phyloP scores from a whole-genome alignment of 92 coral and sea anemone genomes.

The Pocillopora grandis region DNA sequence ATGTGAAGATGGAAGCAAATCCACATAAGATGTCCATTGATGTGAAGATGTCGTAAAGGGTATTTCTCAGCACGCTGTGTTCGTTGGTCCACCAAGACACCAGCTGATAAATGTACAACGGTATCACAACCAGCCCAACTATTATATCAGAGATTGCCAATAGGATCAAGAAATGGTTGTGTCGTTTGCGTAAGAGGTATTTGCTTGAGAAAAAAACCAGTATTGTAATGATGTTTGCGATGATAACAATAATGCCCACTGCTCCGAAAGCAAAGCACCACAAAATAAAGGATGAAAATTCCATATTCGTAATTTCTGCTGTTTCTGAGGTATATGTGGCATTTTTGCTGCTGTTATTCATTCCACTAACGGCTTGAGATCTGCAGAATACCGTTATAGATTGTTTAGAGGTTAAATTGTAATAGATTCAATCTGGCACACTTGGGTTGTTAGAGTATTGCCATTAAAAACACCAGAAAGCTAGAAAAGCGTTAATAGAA shows the following conservation, averaged over 20 bases:
- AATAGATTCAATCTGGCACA: background rate
- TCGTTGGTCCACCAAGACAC: slow-evolving; percentile 38
- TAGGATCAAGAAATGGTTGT: slow-evolving; percentile 55
- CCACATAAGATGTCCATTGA: slow-evolving; percentile 51
- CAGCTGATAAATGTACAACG: slow-evolving; percentile 51
- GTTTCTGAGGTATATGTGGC: background rate
- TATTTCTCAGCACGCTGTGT: slow-evolving; percentile 1
- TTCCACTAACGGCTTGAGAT: background rate
- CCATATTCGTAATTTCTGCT: background rate
- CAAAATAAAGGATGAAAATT: slow-evolving; percentile 5
- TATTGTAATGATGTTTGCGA: slow-evolving; percentile 41
- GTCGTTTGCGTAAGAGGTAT: slow-evolving; percentile 50
- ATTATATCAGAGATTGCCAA: slow-evolving; percentile 59
- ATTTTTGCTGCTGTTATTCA: slow-evolving; percentile 3
- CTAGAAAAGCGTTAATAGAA: background rate
- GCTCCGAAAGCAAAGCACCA: slow-evolving; percentile 56
- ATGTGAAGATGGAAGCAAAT: slow-evolving; percentile 63
- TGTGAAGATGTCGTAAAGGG: slow-evolving; percentile 26
- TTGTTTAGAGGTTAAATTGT: slow-evolving; percentile 3
- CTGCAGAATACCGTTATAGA: slow-evolving; percentile 10
- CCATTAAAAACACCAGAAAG: background rate
- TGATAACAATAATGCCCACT: slow-evolving; percentile 45
- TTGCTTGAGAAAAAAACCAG: slow-evolving; percentile 45
- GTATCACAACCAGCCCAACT: slow-evolving; percentile 57
- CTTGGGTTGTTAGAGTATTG: background rate